Evolutionary conservation across 1,140 invertebrate species (phyloP).

Genomic region (Drosophila rufa): DNA sequence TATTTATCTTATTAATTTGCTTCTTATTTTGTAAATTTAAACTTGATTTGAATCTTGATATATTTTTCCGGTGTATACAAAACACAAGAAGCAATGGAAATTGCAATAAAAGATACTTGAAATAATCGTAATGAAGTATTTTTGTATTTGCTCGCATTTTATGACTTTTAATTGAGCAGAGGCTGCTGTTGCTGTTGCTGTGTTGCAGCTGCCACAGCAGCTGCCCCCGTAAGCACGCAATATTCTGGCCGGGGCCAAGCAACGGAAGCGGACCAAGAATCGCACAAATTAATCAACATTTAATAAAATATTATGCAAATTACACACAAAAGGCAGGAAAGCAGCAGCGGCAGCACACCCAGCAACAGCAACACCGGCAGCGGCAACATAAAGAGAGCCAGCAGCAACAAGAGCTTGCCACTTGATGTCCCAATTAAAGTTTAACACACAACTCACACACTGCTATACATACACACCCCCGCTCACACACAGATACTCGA

Average conservation of each 20-base stretch:
- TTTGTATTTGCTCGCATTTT: slow-evolving; percentile 62
- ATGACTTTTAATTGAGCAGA: slow-evolving; percentile 67
- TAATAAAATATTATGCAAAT: slow-evolving; percentile 81
- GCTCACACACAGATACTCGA: slow-evolving; percentile 17
- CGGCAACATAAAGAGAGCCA: slow-evolving; percentile 21
- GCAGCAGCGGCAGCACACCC: slow-evolving; percentile 12
- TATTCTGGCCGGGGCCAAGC: slow-evolving; percentile 40
- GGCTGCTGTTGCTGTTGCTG: slow-evolving; percentile 47
- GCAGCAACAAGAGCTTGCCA: slow-evolving; percentile 58
- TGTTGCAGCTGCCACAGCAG: slow-evolving; percentile 54
- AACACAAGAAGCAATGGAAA: slow-evolving; percentile 16
- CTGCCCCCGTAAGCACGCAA: slow-evolving; percentile 68
- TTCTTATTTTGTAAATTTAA: not conserved
- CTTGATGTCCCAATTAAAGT: slow-evolving; percentile 81
- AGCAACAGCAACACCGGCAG: not conserved
- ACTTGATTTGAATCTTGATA: too few relatives aligned
- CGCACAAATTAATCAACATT: slow-evolving; percentile 78
- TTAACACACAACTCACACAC: slow-evolving; percentile 59
- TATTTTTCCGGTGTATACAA: not conserved
- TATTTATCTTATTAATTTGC: not conserved
- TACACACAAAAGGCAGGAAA: slow-evolving; percentile 50
- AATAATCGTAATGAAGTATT: slow-evolving; percentile 52
- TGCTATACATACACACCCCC: slow-evolving; percentile 9
- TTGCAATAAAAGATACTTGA: slow-evolving; percentile 53
- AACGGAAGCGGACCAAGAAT: slow-evolving; percentile 40